Evolutionary conservation across 2,113 vertebrate species (phyloP).

Genomic region (Burhinus bistriatus): DNA sequence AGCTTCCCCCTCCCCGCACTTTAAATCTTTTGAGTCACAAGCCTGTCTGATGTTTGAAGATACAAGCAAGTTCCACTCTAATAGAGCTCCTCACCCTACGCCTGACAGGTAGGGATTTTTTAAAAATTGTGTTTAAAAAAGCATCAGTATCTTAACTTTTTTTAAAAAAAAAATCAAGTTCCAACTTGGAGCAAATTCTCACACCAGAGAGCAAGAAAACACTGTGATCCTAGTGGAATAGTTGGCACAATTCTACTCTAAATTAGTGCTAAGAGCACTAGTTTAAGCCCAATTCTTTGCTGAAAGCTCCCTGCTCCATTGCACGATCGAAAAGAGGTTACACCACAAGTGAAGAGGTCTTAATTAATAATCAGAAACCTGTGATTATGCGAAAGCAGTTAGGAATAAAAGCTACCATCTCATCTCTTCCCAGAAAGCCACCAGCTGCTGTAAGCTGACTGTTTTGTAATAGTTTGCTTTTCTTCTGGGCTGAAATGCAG

Average conservation of each 20-base stretch:
- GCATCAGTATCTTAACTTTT: background rate
- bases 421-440: conserved; percentile 82
- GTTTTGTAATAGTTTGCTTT: conserved; percentile 75
- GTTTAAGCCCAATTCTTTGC: rapidly evolving
- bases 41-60: background rate
- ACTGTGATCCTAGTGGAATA: background rate
- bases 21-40: background rate
- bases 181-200: background rate
- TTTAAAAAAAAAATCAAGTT: background rate
- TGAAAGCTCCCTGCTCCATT: background rate
- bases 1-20: background rate
- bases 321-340: rapidly evolving
- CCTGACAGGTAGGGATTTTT: background rate
- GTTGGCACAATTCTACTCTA: background rate
- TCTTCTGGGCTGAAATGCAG: conserved; percentile 95
- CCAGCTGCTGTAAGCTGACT: conserved; percentile 80
- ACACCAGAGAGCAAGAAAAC: too few relatives aligned
- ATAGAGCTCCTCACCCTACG: background rate
- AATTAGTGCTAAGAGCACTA: rapidly evolving
- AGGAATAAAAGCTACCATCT: rapidly evolving
- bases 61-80: background rate
- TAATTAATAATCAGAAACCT: rapidly evolving
- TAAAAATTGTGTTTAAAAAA: background rate
- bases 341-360: rapidly evolving
- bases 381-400: rapidly evolving